Evolutionary conservation across 2,888 invertebrate genomes (phyloP).

Genomic region (Eupithecia subumbrata): DNA sequence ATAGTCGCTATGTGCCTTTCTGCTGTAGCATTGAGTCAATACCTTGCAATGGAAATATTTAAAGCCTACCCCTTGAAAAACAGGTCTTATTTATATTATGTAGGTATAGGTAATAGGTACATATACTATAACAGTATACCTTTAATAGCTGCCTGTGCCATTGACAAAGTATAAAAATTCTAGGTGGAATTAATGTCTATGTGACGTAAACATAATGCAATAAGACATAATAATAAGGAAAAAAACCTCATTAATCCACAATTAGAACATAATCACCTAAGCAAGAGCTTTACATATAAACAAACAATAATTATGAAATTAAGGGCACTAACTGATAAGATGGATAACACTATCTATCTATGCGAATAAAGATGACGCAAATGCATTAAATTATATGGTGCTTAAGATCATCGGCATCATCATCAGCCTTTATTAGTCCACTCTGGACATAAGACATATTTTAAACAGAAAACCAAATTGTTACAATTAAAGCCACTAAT

Average conservation of each 20-base stretch:
- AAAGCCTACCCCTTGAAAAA: background rate
- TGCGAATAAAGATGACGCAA: constrained; percentile 42
- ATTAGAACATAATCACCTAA: background rate
- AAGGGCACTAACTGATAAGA: constrained; percentile 43
- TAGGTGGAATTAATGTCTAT: background rate
- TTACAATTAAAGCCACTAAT: too few relatives aligned
- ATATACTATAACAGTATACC: too few relatives aligned
- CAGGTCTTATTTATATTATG: background rate
- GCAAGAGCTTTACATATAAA: background rate
- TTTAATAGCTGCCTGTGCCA: background rate
- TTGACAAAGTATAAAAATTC: background rate
- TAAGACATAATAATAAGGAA: background rate
- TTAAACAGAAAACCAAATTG: too few relatives aligned
- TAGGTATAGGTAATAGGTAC: too few relatives aligned
- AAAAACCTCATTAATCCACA: background rate
- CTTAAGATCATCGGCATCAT: background rate
- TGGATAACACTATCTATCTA: constrained; percentile 47
- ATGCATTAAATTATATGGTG: constrained; percentile 30
- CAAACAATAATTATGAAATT: constrained; percentile 15
- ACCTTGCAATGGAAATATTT: background rate
- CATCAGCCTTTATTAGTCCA: too few relatives aligned
- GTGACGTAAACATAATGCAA: background rate
- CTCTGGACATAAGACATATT: too few relatives aligned
- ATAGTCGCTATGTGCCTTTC: background rate
- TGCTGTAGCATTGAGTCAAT: background rate